phyloP scores from a whole-genome alignment of 2,888 invertebrate species.

The Pharmacophagus antenor region DNA sequence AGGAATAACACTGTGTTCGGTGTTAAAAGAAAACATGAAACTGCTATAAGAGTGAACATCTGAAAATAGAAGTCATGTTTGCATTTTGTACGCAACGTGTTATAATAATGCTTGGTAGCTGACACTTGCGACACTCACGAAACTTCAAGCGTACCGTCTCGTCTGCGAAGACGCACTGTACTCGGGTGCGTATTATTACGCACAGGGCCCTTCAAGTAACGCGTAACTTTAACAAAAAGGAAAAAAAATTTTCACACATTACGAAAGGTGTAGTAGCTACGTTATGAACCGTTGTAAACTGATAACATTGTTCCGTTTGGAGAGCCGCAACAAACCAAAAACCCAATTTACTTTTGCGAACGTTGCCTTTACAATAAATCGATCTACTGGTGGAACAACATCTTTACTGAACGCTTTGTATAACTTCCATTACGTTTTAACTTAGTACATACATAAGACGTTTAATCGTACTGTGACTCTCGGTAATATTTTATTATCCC shows the following conservation, averaged over 20 bases:
- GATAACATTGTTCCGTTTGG: neutral
- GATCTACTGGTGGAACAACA: too few relatives aligned
- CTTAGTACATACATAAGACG: too few relatives aligned
- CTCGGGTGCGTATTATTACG: conserved; percentile 1
- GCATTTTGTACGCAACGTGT: conserved; percentile 6
- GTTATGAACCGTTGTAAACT: neutral
- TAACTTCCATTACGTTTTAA: too few relatives aligned
- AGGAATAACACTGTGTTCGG: too few relatives aligned
- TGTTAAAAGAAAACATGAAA: too few relatives aligned
- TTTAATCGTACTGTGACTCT: too few relatives aligned
- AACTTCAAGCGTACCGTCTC: neutral
- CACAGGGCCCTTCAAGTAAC: neutral
- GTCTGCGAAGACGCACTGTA: neutral
- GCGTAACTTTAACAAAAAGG: neutral
- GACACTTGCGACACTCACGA: conserved; percentile 9
- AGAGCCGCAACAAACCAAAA: too few relatives aligned
- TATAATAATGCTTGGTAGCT: conserved; percentile 12
- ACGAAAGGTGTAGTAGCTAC: neutral
- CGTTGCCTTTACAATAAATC: too few relatives aligned
- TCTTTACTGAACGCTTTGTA: too few relatives aligned
- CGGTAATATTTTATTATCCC: too few relatives aligned
- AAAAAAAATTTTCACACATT: neutral
- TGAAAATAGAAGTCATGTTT: neutral
- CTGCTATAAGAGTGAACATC: too few relatives aligned
- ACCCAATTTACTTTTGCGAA: too few relatives aligned